Percentiles rank a stretch among this genome's conserved stretches.
These are phyloP conservation scores for Sturnira hondurensis DNA, from an alignment of 2,113 vertebrate species.

Conservation along the genomic window DNA sequence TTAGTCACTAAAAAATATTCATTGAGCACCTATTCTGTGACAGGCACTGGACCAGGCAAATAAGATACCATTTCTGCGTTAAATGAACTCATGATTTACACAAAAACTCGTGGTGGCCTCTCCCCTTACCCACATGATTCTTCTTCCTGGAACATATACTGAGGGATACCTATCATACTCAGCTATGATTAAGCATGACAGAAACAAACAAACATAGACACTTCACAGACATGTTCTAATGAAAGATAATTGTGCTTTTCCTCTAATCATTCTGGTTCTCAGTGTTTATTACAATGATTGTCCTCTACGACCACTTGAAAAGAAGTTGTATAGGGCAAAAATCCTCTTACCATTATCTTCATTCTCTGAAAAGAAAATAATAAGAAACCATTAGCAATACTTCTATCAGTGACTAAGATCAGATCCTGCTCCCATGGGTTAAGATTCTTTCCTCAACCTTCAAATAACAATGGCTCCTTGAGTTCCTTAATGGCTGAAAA, in stretches of 20 bases:
- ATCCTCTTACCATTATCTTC: conserved; percentile 14
- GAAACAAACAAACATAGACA: not conserved
- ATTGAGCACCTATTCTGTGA: not conserved
- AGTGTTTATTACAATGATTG: not conserved
- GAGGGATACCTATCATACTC: not conserved
- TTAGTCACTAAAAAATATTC: not conserved
- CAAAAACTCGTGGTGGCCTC: not conserved
- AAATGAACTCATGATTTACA: not conserved
- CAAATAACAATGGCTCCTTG: not conserved
- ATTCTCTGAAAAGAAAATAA: conserved; percentile 42
- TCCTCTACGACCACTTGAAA: not conserved
- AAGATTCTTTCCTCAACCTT: not conserved
- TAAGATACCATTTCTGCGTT: not conserved
- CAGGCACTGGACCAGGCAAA: not conserved
- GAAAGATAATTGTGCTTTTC: not conserved
- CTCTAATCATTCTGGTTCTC: not conserved
- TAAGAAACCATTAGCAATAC: not conserved
- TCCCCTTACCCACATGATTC: not conserved
- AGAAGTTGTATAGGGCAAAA: not conserved
- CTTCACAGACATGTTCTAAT: not conserved
- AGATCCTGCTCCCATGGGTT: not conserved
- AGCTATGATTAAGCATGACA: not conserved
- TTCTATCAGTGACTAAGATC: not conserved
- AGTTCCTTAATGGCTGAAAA: not conserved
- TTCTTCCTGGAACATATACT: not conserved